A percentile compares a stretch with the other conserved stretches of the same genome.
Conservation (phyloP, 2,797 vertebrate genomes). For the Lepus townsendii region DNA sequence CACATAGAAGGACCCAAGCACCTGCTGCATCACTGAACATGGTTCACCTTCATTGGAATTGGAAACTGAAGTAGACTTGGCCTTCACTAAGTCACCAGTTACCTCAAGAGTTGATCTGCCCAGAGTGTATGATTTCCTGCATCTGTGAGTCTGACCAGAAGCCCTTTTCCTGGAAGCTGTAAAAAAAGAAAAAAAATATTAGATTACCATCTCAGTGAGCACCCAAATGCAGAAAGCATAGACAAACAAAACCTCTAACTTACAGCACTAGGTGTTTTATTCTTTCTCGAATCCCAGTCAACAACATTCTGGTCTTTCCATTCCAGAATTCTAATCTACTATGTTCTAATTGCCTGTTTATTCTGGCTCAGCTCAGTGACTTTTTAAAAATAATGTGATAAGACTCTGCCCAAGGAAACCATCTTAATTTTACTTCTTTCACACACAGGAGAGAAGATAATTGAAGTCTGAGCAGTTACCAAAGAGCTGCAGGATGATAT, state of each 20-base stretch:
- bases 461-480: conserved; percentile 41
- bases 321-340: neutral
- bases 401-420: neutral
- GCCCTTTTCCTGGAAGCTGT: neutral
- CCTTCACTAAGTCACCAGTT: neutral
- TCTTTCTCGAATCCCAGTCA: neutral
- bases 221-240: neutral
- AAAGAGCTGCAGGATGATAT: conserved; percentile 41
- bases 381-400: neutral
- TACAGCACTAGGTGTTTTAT: neutral
- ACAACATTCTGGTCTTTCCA: neutral
- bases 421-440: conserved; percentile 66
- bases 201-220: neutral
- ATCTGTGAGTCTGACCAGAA: neutral
- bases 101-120: neutral
- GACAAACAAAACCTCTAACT: neutral
- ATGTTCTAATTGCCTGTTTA: neutral
- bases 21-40: neutral
- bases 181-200: neutral
- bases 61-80: neutral
- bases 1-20: neutral
- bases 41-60: neutral
- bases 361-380: neutral
- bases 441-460: conserved; percentile 61
- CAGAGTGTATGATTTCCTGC: neutral